phyloP scores from a whole-genome alignment of 2,113 vertebrate genomes.

The Alectura lathami region DNA sequence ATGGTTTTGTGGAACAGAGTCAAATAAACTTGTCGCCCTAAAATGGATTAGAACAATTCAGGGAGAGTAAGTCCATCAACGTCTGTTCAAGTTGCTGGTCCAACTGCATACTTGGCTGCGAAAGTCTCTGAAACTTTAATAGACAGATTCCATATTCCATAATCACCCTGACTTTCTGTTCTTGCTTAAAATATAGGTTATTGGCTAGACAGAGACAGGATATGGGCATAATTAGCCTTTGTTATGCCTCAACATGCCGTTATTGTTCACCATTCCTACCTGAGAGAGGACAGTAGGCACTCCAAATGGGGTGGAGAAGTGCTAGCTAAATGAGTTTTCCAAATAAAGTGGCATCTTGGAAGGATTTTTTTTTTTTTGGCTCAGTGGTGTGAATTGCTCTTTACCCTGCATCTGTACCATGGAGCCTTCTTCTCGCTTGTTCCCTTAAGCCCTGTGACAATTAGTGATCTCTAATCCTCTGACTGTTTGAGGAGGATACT shows the following conservation, averaged over 20 bases:
- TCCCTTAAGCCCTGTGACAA: slow-evolving; percentile 13
- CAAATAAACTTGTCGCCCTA: background rate
- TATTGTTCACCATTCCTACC: background rate
- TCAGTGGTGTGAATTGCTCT: background rate
- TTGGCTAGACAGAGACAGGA: background rate
- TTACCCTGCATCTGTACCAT: background rate
- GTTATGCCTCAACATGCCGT: background rate
- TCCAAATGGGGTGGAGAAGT: background rate
- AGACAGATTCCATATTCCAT: too few relatives aligned
- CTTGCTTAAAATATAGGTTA: background rate
- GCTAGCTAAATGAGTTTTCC: background rate
- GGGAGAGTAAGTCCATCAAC: background rate
- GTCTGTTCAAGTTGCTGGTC: background rate
- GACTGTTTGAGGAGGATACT: background rate
- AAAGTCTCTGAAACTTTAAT: background rate
- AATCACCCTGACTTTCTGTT: background rate
- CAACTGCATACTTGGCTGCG: background rate
- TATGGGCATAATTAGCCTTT: background rate
- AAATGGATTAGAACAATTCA: background rate
- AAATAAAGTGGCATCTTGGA: background rate
- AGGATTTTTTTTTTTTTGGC: background rate
- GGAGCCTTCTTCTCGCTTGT: background rate
- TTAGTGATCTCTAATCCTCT: slow-evolving; percentile 13
- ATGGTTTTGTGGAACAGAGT: background rate
- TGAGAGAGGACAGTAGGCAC: background rate